Conservation (phyloP, 2,888 invertebrate genomes). For the Euclidia mi region DNA sequence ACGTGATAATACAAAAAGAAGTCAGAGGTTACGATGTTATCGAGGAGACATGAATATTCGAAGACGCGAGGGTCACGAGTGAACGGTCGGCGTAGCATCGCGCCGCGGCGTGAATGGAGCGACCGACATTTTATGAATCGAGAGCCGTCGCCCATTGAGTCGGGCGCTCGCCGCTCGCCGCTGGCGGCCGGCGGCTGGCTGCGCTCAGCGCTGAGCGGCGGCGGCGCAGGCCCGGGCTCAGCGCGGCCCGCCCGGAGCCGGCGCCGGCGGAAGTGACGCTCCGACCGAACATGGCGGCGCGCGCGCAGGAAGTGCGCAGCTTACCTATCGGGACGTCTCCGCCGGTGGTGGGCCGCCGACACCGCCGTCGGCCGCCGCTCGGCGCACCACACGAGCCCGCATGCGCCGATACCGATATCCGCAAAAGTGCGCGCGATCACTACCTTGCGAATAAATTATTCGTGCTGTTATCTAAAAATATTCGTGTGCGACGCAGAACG, state of each 20-base stretch:
- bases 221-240: conserved; percentile 73
- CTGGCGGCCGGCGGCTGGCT: conserved; percentile 64
- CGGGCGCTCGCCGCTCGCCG: conserved; percentile 64
- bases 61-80: conserved; percentile 90
- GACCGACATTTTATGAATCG: conserved; percentile 90
- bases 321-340: conserved; percentile 88
- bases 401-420: conserved; percentile 81
- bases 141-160: conserved; percentile 87
- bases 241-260: conserved; percentile 77
- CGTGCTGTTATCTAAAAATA: conserved; percentile 89
- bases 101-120: conserved; percentile 87
- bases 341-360: conserved; percentile 71
- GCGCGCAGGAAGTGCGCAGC: conserved; percentile 90
- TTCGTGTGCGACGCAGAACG: conserved; percentile 83
- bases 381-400: conserved; percentile 75
- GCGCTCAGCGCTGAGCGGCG: conserved; percentile 69
- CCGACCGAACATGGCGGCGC: conserved; percentile 88
- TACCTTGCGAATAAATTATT: conserved; percentile 88
- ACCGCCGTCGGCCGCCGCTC: conserved; percentile 69
- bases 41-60: conserved; percentile 89
- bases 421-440: conserved; percentile 88
- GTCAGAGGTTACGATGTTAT: conserved; percentile 89
- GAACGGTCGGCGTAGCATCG: conserved; percentile 85
- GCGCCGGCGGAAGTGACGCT: conserved; percentile 87
- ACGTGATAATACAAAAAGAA: conserved; percentile 88